These are phyloP conservation scores for Platichthys stellatus DNA, from an alignment of 2,113 vertebrate genomes.

Conservation along the genomic window DNA sequence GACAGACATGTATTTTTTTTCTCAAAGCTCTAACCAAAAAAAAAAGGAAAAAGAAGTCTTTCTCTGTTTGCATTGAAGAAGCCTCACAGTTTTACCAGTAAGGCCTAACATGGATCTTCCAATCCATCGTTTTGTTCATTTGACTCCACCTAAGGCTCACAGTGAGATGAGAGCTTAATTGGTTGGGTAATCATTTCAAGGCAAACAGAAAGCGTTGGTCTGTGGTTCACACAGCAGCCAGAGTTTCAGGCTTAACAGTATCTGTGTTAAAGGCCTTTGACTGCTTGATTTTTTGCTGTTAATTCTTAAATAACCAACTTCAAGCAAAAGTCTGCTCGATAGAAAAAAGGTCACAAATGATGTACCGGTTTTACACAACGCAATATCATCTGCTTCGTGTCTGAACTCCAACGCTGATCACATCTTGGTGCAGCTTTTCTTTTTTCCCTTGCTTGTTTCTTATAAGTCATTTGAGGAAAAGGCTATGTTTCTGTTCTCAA, in stretches of 20 bases:
- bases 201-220: constrained; percentile 1
- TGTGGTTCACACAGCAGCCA: neutral
- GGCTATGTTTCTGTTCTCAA: constrained; percentile 3
- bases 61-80: constrained; percentile 25
- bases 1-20: constrained; percentile 9
- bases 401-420: neutral
- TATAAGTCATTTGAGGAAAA: neutral
- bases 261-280: neutral
- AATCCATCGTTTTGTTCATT: neutral
- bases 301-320: too few relatives aligned
- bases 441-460: neutral
- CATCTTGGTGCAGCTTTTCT: neutral
- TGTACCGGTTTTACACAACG: neutral
- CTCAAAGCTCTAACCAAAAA: neutral
- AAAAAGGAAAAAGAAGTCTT: neutral
- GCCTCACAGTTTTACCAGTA: constrained; percentile 20
- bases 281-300: too few relatives aligned
- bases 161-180: neutral
- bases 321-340: too few relatives aligned
- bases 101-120: neutral
- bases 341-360: neutral
- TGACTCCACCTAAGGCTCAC: constrained; percentile 7
- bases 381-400: neutral
- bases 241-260: neutral
- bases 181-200: constrained; percentile 4